phyloP scores from a whole-genome alignment of 2,888 invertebrate species.

The Schizaphis graminum region DNA sequence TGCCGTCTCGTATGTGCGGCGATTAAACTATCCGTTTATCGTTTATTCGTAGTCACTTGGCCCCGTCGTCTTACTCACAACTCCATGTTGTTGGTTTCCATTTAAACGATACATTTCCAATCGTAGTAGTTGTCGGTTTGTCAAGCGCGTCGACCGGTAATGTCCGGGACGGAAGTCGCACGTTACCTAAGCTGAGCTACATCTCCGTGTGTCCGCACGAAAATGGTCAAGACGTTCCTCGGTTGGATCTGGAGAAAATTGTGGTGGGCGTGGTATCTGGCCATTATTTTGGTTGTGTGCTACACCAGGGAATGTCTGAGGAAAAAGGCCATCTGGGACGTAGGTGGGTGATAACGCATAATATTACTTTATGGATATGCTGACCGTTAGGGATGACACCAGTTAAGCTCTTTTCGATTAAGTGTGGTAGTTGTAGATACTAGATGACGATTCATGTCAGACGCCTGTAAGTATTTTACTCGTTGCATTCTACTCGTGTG shows the following conservation, averaged over 20 bases:
- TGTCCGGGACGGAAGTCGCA: not conserved
- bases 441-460: not conserved
- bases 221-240: constrained; percentile 43
- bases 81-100: not conserved
- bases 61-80: not conserved
- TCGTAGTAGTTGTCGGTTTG: not conserved
- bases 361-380: not conserved
- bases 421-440: not conserved
- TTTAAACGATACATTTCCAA: not conserved
- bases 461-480: not conserved
- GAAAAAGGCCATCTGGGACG: constrained; percentile 50
- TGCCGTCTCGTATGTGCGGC: not conserved
- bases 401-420: not conserved
- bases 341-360: not conserved
- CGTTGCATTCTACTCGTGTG: not conserved
- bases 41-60: not conserved
- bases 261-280: constrained; percentile 61
- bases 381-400: not conserved
- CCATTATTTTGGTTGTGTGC: constrained; percentile 52
- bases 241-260: constrained; percentile 60
- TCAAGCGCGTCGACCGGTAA: not conserved
- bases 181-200: not conserved
- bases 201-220: not conserved
- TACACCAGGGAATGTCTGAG: constrained; percentile 55
- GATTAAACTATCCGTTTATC: not conserved